These are phyloP conservation scores for Pangasius larnaudii DNA, from an alignment of 2,797 vertebrate species.

Conservation along the genomic window DNA sequence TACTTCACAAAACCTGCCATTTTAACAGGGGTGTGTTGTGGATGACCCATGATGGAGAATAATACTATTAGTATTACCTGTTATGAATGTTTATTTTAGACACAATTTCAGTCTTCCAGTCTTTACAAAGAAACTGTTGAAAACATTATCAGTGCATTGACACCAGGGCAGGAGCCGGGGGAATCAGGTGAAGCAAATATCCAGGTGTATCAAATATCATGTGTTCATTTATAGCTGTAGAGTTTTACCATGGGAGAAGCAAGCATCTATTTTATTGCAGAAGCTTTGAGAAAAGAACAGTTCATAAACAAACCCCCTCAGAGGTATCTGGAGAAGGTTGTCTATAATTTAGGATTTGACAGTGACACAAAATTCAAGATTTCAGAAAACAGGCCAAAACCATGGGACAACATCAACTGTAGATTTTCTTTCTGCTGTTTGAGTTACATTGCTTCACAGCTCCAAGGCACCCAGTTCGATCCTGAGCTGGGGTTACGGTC, in stretches of 20 bases:
- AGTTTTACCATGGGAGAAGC: background rate
- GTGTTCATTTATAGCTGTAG: background rate
- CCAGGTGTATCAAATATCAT: background rate
- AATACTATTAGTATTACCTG: background rate
- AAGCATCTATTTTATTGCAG: background rate
- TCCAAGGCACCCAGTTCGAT: background rate
- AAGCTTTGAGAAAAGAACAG: background rate
- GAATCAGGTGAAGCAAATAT: background rate
- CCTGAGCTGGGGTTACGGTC: background rate
- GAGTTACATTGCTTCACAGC: background rate
- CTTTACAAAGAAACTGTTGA: background rate
- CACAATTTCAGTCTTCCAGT: background rate
- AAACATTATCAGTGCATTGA: background rate
- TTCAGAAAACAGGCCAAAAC: background rate
- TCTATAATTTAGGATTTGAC: no score
- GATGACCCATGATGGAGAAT: background rate
- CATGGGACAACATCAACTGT: background rate
- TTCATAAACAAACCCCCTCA: background rate
- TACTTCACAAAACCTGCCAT: no score
- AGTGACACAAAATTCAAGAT: no score
- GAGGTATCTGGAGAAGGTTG: no score
- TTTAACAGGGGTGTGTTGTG: no score
- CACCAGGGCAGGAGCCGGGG: background rate
- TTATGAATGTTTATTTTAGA: background rate
- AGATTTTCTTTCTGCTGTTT: background rate